phyloP scores from a whole-genome alignment of 1,140 invertebrate genomes.

The Colletes gigas region DNA sequence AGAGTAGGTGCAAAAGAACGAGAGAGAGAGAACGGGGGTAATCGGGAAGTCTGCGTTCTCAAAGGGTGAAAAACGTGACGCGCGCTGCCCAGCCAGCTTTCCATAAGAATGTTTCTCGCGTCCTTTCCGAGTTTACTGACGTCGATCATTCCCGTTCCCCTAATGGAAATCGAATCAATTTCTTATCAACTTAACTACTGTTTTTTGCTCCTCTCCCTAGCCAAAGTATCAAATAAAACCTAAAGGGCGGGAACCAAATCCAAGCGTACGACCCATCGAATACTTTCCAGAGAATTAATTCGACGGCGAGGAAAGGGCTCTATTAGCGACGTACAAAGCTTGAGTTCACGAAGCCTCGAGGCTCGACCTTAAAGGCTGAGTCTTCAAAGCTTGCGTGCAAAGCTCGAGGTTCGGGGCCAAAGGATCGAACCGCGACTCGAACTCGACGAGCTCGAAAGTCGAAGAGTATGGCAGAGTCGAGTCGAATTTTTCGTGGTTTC shows the following conservation, averaged over 20 bases:
- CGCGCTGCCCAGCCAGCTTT: slow-evolving; percentile 35
- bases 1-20: slow-evolving; percentile 10
- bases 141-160: slow-evolving; percentile 23
- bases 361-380: no score
- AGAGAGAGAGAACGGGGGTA: slow-evolving; percentile 49
- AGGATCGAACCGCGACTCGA: no score
- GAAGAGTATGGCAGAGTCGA: no score
- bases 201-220: not conserved
- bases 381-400: no score
- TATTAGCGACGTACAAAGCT: no score
- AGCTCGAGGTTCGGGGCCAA: no score
- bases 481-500: no score
- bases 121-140: slow-evolving; percentile 9
- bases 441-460: no score
- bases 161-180: slow-evolving; percentile 32
- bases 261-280: not conserved
- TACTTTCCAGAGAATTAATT: slow-evolving; percentile 42
- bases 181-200: slow-evolving; percentile 31
- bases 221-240: slow-evolving; percentile 25
- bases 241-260: slow-evolving; percentile 1
- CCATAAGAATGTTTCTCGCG: slow-evolving; percentile 55
- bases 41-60: slow-evolving; percentile 58
- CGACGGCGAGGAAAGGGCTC: no score
- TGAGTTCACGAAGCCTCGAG: no score
- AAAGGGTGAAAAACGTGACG: slow-evolving; percentile 49